Percentiles rank a stretch among this genome's conserved stretches.
These are phyloP conservation scores for Gracilinanus agilis DNA, from an alignment of 2,113 vertebrate genomes.

Conservation along the genomic window DNA sequence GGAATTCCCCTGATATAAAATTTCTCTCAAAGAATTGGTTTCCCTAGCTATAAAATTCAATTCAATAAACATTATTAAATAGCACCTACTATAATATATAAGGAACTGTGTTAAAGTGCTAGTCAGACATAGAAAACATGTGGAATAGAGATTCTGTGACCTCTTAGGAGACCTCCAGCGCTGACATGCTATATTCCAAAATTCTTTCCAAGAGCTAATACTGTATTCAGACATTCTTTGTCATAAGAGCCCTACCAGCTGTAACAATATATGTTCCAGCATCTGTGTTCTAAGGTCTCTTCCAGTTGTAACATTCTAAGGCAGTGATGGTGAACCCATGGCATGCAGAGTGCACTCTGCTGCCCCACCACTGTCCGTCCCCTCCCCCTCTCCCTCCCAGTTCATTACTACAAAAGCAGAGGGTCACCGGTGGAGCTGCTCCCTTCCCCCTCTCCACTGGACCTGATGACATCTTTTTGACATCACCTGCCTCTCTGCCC, in stretches of 20 bases:
- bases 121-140: neutral
- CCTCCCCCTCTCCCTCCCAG: too few species aligned
- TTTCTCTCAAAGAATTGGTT: neutral
- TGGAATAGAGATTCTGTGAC: neutral
- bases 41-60: neutral
- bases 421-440: too few species aligned
- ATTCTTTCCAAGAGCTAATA: neutral
- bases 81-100: neutral
- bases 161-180: neutral
- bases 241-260: neutral
- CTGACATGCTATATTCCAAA: neutral
- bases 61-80: neutral
- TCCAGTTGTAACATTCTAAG: neutral
- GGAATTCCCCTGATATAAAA: slow-evolving; percentile 35
- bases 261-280: neutral
- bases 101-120: neutral
- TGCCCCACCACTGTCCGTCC: too few species aligned
- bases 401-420: too few species aligned
- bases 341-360: too few species aligned
- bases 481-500: too few species aligned
- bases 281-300: neutral
- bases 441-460: too few species aligned
- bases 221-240: neutral
- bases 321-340: too few species aligned
- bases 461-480: too few species aligned